phyloP scores from a whole-genome alignment of 2,113 vertebrate genomes.

The Phaethornis superciliosus region DNA sequence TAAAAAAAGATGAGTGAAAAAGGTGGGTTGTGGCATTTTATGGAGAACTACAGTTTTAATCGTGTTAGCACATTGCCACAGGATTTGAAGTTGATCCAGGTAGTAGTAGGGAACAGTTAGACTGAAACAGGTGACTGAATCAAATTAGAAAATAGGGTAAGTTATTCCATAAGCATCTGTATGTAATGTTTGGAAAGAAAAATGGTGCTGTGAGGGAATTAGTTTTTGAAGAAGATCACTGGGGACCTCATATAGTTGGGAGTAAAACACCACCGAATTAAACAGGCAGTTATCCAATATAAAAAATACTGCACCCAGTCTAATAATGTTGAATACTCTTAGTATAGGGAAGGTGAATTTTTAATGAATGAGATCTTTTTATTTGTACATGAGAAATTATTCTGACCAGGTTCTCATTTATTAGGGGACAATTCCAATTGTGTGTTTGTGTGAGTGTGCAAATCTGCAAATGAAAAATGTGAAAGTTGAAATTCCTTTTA shows the following conservation, averaged over 20 bases:
- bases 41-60: not conserved
- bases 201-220: not conserved
- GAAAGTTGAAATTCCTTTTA: not conserved
- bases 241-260: not conserved
- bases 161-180: not conserved
- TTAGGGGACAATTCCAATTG: not conserved
- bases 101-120: not conserved
- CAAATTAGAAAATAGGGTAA: not conserved
- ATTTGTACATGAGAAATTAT: not conserved
- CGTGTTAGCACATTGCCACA: not conserved
- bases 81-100: not conserved
- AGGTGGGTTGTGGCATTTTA: not conserved
- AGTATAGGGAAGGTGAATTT: not conserved
- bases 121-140: not conserved
- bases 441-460: not conserved
- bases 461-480: not conserved
- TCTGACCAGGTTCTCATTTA: not conserved
- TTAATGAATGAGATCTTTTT: not conserved
- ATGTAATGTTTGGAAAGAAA: not conserved
- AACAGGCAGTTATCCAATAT: not conserved
- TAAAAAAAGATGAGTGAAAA: not conserved
- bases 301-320: not conserved
- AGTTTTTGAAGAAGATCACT: not conserved
- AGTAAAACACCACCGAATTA: not conserved
- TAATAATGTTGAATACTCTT: not conserved